These are phyloP conservation scores for Anguilla pacifica DNA, from an alignment of 2,797 vertebrate species.

Conservation along the genomic window DNA sequence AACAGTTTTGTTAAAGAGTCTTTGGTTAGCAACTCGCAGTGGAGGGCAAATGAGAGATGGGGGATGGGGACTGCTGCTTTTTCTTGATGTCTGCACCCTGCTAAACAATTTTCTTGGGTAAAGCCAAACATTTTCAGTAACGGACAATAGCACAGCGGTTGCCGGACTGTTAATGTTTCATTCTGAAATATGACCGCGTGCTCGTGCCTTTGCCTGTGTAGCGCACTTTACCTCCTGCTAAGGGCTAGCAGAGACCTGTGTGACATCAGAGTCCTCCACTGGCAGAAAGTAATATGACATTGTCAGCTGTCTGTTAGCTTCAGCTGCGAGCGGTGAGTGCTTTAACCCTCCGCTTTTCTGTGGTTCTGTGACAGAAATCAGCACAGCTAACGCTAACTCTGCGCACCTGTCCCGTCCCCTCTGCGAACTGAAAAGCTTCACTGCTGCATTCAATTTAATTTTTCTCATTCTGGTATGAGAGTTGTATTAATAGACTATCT, in stretches of 20 bases:
- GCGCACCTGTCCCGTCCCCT: background rate
- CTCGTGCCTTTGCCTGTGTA: background rate
- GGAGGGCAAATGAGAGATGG: background rate
- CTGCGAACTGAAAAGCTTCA: background rate
- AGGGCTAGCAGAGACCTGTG: background rate
- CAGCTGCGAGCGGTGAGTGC: background rate
- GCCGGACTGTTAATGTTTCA: background rate
- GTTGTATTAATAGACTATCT: background rate
- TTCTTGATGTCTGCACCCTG: no score
- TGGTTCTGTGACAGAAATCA: background rate
- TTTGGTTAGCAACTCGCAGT: background rate
- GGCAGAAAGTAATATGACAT: slow-evolving; percentile 32
- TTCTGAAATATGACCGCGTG: background rate
- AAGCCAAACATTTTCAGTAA: background rate
- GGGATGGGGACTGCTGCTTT: no score
- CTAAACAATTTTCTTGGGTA: background rate
- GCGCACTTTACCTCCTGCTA: background rate
- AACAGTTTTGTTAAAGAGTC: background rate
- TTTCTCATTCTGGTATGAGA: background rate
- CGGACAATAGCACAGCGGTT: background rate
- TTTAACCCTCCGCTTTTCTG: background rate
- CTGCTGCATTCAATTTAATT: background rate
- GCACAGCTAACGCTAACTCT: background rate
- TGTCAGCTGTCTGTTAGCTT: slow-evolving; percentile 21
- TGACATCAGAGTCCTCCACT: slow-evolving; percentile 25